Evolutionary conservation across 2,113 vertebrate genomes (phyloP).

Genomic region (Urocolius indicus): DNA sequence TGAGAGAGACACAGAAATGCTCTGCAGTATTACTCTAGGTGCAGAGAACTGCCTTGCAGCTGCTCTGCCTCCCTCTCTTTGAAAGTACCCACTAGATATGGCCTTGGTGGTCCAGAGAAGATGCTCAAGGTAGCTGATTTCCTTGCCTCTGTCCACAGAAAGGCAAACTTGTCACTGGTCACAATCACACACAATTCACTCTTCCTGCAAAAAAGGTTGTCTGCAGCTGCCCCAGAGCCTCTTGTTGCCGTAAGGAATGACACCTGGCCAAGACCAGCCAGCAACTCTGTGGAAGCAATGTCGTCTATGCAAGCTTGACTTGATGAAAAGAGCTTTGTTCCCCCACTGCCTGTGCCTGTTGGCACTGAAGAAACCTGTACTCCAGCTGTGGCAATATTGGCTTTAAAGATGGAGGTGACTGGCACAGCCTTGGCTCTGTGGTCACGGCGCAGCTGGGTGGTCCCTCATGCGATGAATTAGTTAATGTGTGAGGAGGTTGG

Average conservation of each 20-base stretch:
- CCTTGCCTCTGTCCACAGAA: background rate
- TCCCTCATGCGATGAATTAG: background rate
- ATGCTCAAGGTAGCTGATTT: background rate
- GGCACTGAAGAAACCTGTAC: background rate
- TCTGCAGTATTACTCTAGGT: background rate
- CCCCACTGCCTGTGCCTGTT: background rate
- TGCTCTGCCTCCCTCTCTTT: background rate
- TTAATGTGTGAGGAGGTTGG: background rate
- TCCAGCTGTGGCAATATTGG: slow-evolving; percentile 29
- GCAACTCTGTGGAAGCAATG: rapidly evolving
- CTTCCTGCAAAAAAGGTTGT: background rate
- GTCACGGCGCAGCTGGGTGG: background rate
- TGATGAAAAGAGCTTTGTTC: slow-evolving; percentile 58
- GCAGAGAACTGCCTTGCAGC: rapidly evolving
- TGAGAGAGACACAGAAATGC: background rate
- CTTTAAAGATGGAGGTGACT: background rate
- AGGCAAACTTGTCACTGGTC: background rate
- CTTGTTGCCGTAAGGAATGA: background rate
- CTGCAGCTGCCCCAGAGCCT: background rate
- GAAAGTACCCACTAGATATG: background rate
- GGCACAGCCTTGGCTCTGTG: background rate
- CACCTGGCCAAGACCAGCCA: background rate
- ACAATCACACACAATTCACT: background rate
- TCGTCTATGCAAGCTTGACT: background rate
- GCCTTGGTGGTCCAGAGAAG: background rate